These are phyloP conservation scores for Halichoeres trimaculatus DNA, from an alignment of 2,113 vertebrate genomes.

Conservation along the genomic window DNA sequence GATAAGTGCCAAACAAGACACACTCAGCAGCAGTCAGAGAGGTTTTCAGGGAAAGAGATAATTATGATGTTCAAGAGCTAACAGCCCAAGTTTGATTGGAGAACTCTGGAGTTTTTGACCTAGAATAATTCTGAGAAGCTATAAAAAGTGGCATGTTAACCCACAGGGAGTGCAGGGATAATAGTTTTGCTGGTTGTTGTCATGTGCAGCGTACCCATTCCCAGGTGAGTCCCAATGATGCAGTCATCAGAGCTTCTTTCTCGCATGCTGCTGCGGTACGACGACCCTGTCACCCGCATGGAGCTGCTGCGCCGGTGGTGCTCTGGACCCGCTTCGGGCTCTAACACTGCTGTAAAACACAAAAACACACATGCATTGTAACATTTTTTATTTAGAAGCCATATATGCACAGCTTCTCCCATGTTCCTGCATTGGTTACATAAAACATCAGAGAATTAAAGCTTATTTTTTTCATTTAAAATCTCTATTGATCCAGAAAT, in stretches of 20 bases:
- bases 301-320: slow-evolving; percentile 89
- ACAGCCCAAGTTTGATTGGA: no score
- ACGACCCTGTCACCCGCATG: slow-evolving; percentile 85
- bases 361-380: background rate
- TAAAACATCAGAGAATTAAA: background rate
- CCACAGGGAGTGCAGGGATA: background rate
- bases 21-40: no score
- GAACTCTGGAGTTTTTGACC: no score
- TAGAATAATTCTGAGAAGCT: no score
- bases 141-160: no score
- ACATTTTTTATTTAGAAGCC: background rate
- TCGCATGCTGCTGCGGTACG: slow-evolving; percentile 82
- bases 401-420: background rate
- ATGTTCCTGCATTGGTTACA: background rate
- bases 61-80: no score
- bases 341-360: slow-evolving; percentile 68
- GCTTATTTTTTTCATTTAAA: background rate
- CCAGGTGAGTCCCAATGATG: slow-evolving; percentile 87
- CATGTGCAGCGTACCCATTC: slow-evolving; percentile 80
- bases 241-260: slow-evolving; percentile 86
- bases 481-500: background rate
- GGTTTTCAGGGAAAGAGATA: no score
- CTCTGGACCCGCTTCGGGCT: slow-evolving; percentile 80
- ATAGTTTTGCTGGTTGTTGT: background rate
- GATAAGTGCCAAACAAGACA: no score